Conservation (phyloP, 2,888 invertebrate genomes). For the Lucinisca nassula region DNA sequence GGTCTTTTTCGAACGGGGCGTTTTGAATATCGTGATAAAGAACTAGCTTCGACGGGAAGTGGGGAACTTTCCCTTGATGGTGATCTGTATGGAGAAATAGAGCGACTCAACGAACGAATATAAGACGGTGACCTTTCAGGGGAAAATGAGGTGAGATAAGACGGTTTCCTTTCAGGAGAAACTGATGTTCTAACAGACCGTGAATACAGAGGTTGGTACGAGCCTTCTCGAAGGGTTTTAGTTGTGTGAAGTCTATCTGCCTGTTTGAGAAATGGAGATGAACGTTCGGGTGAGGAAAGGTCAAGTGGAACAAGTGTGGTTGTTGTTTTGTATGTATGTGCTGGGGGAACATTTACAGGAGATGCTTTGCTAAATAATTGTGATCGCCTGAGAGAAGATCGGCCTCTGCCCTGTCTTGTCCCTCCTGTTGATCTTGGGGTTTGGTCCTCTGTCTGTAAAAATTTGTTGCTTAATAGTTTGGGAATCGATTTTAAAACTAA, state of each 20-base stretch:
- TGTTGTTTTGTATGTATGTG: conserved; percentile 43
- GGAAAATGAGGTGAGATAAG: conserved; percentile 21
- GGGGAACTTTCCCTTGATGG: conserved; percentile 56
- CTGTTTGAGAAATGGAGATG: conserved; percentile 53
- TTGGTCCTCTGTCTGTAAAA: neutral
- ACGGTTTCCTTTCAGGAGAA: conserved; percentile 36
- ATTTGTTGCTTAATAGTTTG: neutral
- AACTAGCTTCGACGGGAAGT: conserved; percentile 53
- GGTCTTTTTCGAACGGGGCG: conserved; percentile 53
- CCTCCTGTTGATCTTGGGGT: neutral
- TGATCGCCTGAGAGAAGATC: conserved; percentile 50
- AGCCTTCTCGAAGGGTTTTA: conserved; percentile 34
- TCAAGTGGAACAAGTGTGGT: conserved; percentile 37
- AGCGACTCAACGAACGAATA: neutral
- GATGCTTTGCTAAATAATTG: conserved; percentile 41
- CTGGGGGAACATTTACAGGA: conserved; percentile 50
- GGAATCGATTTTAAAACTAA: neutral
- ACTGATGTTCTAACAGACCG: conserved; percentile 42
- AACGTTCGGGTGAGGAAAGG: conserved; percentile 3
- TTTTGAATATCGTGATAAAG: neutral
- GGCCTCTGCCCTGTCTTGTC: conserved; percentile 7
- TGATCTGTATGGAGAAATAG: conserved; percentile 50
- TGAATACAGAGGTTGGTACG: conserved; percentile 61
- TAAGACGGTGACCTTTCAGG: conserved; percentile 34
- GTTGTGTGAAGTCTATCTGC: conserved; percentile 41